These are phyloP conservation scores for Mnemiopsis leidyi DNA, from an alignment of 37 sponge, comb jelly and placozoan genomes.

Conservation along the genomic window DNA sequence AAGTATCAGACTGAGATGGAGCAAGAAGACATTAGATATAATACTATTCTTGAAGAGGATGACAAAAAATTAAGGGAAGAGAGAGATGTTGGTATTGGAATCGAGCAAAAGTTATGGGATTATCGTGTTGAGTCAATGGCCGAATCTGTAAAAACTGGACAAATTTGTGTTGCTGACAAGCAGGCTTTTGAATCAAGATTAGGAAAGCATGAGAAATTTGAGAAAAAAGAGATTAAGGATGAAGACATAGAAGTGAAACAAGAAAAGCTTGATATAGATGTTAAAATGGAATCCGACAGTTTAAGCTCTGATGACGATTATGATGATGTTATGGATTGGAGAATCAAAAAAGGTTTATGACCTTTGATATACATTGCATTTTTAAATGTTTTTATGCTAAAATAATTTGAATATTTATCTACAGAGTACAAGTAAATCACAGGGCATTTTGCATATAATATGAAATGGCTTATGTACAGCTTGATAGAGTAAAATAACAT, in stretches of 20 bases:
- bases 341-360: background rate
- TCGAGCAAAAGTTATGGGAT: constrained; percentile 48
- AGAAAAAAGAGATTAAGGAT: background rate
- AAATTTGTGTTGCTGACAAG: constrained; percentile 26
- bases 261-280: background rate
- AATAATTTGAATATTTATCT: too few relatives aligned
- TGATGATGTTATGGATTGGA: constrained; percentile 58
- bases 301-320: background rate
- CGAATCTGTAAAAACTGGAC: background rate
- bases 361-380: too few relatives aligned
- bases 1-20: constrained; percentile 59
- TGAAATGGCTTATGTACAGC: too few relatives aligned
- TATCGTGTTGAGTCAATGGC: constrained; percentile 48
- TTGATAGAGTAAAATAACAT: too few relatives aligned
- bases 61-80: constrained; percentile 54
- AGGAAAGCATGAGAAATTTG: background rate
- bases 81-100: constrained; percentile 38
- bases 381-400: too few relatives aligned
- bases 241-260: background rate
- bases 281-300: constrained; percentile 47
- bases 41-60: constrained; percentile 49
- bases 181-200: constrained; percentile 15
- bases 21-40: constrained; percentile 33
- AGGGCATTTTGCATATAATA: too few relatives aligned
- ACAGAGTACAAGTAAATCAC: too few relatives aligned